Evolutionary conservation across 2,888 invertebrate species (phyloP), one percentile per base, ranked within the genome.

Genomic region (Rhagophthalmus giganteus): DNA sequence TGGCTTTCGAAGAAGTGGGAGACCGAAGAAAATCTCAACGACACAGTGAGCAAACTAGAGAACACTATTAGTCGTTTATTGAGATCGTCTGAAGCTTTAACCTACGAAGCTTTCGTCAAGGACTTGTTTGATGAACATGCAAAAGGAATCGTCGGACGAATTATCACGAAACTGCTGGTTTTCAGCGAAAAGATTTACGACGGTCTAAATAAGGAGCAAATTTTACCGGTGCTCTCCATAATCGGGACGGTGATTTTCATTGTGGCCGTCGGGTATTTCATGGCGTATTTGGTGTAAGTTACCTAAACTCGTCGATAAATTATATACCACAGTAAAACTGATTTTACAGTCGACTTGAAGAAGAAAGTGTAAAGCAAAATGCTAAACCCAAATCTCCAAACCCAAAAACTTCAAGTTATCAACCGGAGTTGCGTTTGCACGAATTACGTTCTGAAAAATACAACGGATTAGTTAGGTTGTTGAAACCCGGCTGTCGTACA

Each of bases 401-500:
- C 35, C 69, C 71, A 42, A 47, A 28, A 8, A 53, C 57, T 24
- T 47, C 60, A 0, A 62, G 26, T n/a, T 74, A 74, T 58, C 74
- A 74, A 30, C 83, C 89, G 0, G 90, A 92, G 71, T 76, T 94
- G 55, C 81, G 86, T 57, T 78, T 99, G 39, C 95, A 97, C 71
- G 97, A 98, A 72, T 78, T 99, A 42, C 79, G 95, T 32, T 90
- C 91, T 1, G 96, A 97, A 77, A 95, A 95, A 50, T 98, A 95
- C 72, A 94, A 95, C 70, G 95, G 94, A 44, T 81, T 99, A 61
- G 90, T 99, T 35, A 83, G 94, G 34, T 76, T 96, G 45, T 78
- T 95, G 54, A 95, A 95, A 73, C 96, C 97, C 0, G 98, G 98
- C 0, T 95, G 96, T 72, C 82, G 97, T 2, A 96, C 97, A 0